Conservation (phyloP, 2,113 vertebrate genomes). For the Colistium nudipinnis region DNA sequence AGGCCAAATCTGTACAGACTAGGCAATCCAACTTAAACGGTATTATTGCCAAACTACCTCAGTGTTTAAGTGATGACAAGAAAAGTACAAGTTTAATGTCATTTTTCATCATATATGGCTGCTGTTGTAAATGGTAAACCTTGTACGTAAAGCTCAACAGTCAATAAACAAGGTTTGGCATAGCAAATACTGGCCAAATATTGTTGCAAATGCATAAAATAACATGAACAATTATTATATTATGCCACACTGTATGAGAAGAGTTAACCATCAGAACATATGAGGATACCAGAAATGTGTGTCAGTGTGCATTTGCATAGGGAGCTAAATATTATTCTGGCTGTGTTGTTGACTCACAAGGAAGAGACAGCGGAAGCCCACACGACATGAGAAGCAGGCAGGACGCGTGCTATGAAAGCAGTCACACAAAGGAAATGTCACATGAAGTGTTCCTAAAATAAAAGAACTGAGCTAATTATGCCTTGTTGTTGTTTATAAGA, state of each 20-base stretch:
- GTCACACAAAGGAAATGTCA: slow-evolving; percentile 72
- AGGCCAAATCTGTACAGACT: too few species aligned
- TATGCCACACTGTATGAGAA: background rate
- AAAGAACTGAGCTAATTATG: slow-evolving; percentile 76
- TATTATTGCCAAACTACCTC: too few species aligned
- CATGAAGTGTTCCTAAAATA: slow-evolving; percentile 72
- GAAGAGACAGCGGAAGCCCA: slow-evolving; percentile 27
- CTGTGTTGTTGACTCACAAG: slow-evolving; percentile 39
- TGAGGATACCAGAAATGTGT: slow-evolving; percentile 11
- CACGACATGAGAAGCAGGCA: slow-evolving; percentile 45
- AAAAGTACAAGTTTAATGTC: too few species aligned
- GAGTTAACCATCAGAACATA: background rate
- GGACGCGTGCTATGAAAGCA: slow-evolving; percentile 54
- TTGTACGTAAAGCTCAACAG: too few species aligned
- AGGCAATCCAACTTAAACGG: too few species aligned
- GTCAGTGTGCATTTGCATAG: slow-evolving; percentile 42
- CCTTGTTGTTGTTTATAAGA: slow-evolving; percentile 76
- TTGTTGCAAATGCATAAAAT: background rate
- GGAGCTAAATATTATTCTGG: slow-evolving; percentile 40
- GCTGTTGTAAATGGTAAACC: background rate
- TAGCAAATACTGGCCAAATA: background rate
- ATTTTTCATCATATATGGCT: too few species aligned
- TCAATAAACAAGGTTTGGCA: too few species aligned
- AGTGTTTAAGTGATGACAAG: too few species aligned
- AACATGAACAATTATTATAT: background rate